phyloP scores from a whole-genome alignment of 2,888 invertebrate genomes.

The Euproctis similis region DNA sequence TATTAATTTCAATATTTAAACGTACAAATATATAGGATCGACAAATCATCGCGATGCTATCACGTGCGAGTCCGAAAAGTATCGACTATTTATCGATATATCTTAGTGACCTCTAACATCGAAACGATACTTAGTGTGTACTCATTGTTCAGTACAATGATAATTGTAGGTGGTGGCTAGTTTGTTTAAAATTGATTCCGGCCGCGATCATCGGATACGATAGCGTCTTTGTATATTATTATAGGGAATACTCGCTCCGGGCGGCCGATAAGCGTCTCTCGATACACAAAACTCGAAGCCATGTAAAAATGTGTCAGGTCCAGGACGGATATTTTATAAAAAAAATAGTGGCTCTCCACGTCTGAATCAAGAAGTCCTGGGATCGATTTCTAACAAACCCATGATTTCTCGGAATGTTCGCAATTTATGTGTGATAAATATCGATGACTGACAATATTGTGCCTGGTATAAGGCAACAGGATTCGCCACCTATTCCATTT shows the following conservation, averaged over 20 bases:
- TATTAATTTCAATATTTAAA: slow-evolving; percentile 72
- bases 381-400: too few relatives aligned
- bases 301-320: slow-evolving; percentile 3
- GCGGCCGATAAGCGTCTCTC: slow-evolving; percentile 9
- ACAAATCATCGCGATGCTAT: slow-evolving; percentile 72
- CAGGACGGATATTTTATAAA: too few relatives aligned
- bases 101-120: slow-evolving; percentile 64
- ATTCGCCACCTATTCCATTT: too few relatives aligned
- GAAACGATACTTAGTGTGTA: slow-evolving; percentile 52
- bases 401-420: too few relatives aligned
- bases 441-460: too few relatives aligned
- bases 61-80: slow-evolving; percentile 63
- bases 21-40: slow-evolving; percentile 60
- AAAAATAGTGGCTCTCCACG: too few relatives aligned
- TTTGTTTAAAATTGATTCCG: slow-evolving; percentile 75
- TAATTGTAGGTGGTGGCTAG: slow-evolving; percentile 71
- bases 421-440: too few relatives aligned
- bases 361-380: too few relatives aligned
- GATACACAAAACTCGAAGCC: too few relatives aligned
- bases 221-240: slow-evolving; percentile 58
- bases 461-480: too few relatives aligned
- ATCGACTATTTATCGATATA: slow-evolving; percentile 57
- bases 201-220: slow-evolving; percentile 53
- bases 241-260: slow-evolving; percentile 36
- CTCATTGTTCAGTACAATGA: slow-evolving; percentile 62